Conservation (phyloP, 2,797 vertebrate species). For the Galagoides demidoff region DNA sequence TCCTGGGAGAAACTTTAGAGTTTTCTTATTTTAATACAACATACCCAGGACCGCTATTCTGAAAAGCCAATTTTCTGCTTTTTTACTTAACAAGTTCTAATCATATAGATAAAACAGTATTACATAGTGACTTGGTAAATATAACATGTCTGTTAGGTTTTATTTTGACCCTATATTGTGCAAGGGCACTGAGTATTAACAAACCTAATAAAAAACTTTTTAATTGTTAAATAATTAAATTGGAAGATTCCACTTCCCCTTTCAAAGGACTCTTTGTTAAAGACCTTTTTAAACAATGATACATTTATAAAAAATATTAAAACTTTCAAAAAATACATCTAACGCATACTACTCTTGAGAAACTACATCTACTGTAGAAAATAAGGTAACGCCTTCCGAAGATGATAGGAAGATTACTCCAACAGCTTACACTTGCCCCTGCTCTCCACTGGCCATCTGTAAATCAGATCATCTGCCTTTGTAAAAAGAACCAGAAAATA, state of each 20-base stretch:
- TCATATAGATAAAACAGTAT: background rate
- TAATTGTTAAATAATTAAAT: conserved; percentile 24
- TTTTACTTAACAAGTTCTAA: conserved; percentile 2
- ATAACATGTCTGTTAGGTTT: background rate
- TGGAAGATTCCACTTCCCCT: background rate
- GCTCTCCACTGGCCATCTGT: conserved; percentile 53
- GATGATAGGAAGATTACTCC: conserved; percentile 66
- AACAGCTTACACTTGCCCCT: conserved; percentile 61
- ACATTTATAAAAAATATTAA: background rate
- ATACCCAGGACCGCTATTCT: background rate
- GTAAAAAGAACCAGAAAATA: conserved; percentile 73
- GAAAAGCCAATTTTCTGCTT: background rate
- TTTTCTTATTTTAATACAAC: background rate
- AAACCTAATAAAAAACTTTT: background rate
- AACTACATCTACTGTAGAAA: conserved; percentile 37
- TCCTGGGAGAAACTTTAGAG: conserved; percentile 59
- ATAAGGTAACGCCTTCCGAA: conserved; percentile 71
- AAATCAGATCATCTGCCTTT: conserved; percentile 70
- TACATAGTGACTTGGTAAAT: background rate
- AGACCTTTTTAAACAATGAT: background rate
- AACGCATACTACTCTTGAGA: background rate
- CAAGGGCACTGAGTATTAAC: background rate
- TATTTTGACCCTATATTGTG: background rate
- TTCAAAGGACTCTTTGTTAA: background rate
- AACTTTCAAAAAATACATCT: background rate